Base-by-base conservation (phyloP, 1,140 invertebrate species). In the Heliconius nattereri region DNA sequence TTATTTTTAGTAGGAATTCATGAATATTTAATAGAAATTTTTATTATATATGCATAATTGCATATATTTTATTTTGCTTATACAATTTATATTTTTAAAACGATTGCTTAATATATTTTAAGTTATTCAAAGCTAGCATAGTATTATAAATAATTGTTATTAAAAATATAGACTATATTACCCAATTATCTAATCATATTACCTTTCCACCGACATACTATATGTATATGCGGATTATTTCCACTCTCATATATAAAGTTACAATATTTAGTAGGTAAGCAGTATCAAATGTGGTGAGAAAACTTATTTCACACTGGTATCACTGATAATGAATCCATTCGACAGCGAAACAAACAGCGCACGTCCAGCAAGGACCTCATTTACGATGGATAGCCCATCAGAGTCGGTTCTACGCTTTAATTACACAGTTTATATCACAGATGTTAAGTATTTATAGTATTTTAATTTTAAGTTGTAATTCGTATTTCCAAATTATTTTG, bases 301-400 rank as follows among this genome's bases (percentile, higher is more conserved):
- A 73, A 57, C 70, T 74, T 60, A 74, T 60, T 49, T 37, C 60
- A 74, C 71, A 76, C 81, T 86, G 85, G 87, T 80, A 89, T 81
- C 84, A 85, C 85, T 73, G 83, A 82, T 84, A 84, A 75, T 75
- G 78, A 86, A 86, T 88, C 84, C 82, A 89, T 87, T 90, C 89
- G 84, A 82, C 86, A 90, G 86, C 87, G 78, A 89, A 89, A 88
- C 88, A 87, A 89, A 88, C 88, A 87, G 85, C 86, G 85, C 85
- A 87, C 85, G 85, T 89, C 87, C 79, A 80, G 82, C 85, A 85
- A 90, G 88, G 87, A 90, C 84, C 87, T 88, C 87, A 89, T 91
- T 91, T 91, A 88, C 89, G 89, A 91, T 87, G 89, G 89, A 91
- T 88, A 88, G 88, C 86, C 82, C 83, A 86, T 86, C 79, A 78